Evolutionary conservation across 2,113 vertebrate genomes (phyloP).

Genomic region (Oceanodroma tethys): DNA sequence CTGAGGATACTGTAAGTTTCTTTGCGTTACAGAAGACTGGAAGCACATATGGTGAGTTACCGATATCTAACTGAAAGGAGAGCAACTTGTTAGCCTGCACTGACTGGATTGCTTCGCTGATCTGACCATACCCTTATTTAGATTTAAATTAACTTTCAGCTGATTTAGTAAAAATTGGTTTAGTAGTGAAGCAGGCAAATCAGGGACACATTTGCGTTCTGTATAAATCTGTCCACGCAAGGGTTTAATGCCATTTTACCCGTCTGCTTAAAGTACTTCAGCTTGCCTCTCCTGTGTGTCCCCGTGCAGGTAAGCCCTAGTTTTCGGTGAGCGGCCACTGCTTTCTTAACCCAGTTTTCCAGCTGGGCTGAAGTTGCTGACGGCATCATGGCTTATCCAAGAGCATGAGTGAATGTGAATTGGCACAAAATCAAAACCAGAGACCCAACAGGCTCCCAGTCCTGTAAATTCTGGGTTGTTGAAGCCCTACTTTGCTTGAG

Average conservation of each 20-base stretch:
- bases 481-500: conserved; percentile 9
- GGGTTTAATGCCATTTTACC: not conserved
- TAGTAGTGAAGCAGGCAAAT: conserved; percentile 6
- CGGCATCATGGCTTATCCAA: not conserved
- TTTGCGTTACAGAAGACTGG: not conserved
- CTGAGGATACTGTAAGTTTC: not conserved
- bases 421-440: conserved; percentile 23
- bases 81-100: not conserved
- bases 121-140: conserved; percentile 29
- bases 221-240: not conserved
- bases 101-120: not conserved
- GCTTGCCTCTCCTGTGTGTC: not conserved
- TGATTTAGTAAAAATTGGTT: conserved; percentile 5
- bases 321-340: not conserved
- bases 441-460: not conserved
- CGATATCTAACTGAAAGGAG: not conserved
- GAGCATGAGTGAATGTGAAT: conserved; percentile 9
- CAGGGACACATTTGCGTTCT: not conserved
- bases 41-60: conserved; percentile 10
- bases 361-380: conserved; percentile 22
- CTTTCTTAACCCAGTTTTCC: conserved; percentile 46
- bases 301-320: not conserved
- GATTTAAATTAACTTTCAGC: conserved; percentile 32
- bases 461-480: conserved; percentile 2
- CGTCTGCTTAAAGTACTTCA: not conserved